Percentiles rank a stretch among this genome's conserved stretches.
Conservation (phyloP, 2,113 vertebrate genomes). For the Leucoraja erinaceus region DNA sequence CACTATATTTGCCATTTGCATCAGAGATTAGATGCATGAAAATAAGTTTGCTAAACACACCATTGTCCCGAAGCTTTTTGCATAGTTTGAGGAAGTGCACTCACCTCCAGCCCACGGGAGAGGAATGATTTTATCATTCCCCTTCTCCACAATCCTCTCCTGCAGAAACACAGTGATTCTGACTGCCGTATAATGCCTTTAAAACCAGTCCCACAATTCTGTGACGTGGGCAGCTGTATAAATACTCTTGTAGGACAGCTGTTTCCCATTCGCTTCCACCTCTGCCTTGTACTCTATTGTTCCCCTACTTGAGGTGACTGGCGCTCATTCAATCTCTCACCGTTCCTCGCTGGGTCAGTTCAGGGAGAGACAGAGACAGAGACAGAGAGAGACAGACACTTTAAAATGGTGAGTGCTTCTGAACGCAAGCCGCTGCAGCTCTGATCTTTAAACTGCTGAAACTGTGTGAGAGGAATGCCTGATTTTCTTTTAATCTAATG, state of each 20-base stretch:
- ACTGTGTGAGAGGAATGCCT: background rate
- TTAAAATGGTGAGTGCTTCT: background rate
- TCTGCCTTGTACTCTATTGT: background rate
- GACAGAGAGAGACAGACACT: background rate
- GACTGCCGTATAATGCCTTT: too few species aligned
- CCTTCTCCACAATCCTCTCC: background rate
- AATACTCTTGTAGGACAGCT: background rate
- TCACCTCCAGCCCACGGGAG: too few species aligned
- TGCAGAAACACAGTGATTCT: too few species aligned
- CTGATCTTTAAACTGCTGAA: background rate
- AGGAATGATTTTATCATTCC: background rate
- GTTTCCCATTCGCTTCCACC: background rate
- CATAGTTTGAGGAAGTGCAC: background rate
- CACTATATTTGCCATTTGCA: background rate
- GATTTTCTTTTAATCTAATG: background rate
- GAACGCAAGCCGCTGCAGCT: background rate
- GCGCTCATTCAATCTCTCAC: background rate
- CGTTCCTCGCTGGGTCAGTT: background rate
- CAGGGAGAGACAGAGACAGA: background rate
- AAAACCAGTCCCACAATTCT: background rate
- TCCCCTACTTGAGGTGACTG: background rate
- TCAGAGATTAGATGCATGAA: background rate
- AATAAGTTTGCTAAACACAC: background rate
- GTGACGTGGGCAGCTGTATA: conserved; percentile 28
- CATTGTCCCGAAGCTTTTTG: background rate